Base-by-base conservation (phyloP, 2,113 vertebrate genomes). In the Rhegmatorhina hoffmannsi region DNA sequence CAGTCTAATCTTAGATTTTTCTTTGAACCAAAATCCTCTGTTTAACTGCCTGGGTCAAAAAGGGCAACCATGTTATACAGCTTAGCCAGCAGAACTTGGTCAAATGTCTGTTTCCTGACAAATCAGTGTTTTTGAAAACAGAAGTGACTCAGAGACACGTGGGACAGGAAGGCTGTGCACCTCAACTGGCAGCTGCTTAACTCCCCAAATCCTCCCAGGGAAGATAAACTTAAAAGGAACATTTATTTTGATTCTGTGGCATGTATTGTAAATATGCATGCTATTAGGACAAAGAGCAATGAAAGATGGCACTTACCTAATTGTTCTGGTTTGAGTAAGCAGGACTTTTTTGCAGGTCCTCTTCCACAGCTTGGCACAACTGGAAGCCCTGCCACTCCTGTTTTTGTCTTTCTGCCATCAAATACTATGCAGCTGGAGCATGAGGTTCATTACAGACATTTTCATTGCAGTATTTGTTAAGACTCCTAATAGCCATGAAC, bases 21-120 rank as follows among this genome's bases (percentile, higher is more conserved):
- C 44, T 89, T 87, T 89, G 40, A 89, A 90, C 33, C 23, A 74
- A 90, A 96, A 90, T 70, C 52, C 60, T 90, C 78, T 91, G 17
- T 67, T 66, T 89, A 55, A 88, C 33, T 77, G 60, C 50, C 40
- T 10, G 11, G 86, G 79, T 94, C 84, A 92, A 36, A 89, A 92
- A 78, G 83, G 83, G 33, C 77, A 87, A 52, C 34, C 0, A 1
- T 34, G 7, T 63, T 86, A 64, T 53, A 50, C 26, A 83, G 68
- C 82, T 93, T 81, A 64, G 79, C 75, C 2, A 15, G 85, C 70
- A 91, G 79, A 92, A 90, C 68, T 63, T 75, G 64, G 59, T 76
- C 75, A 80, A 74, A 84, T 52, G 50, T 66, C 87, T 87, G 36
- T 84, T 72, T 94, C 47, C 64, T 84, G 82, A 88, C 82, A 94